A percentile compares a stretch with the other conserved stretches of the same genome.
These are phyloP conservation scores for Pogonomyrmex barbatus DNA, from an alignment of 1,140 invertebrate genomes.

Conservation along the genomic window DNA sequence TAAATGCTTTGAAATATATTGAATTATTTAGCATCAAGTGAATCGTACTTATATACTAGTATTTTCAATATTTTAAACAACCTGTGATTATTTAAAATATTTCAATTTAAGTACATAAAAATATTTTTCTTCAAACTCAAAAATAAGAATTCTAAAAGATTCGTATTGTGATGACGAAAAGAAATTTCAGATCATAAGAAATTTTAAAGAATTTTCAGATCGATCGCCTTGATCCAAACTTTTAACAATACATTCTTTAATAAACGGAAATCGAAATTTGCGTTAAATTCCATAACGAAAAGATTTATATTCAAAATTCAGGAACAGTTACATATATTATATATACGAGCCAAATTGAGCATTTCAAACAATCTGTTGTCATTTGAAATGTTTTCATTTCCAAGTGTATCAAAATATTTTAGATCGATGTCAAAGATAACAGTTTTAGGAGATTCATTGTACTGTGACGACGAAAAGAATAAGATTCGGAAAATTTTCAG, in stretches of 20 bases:
- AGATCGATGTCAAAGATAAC: not conserved
- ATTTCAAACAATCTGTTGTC: not conserved
- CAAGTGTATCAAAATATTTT: not conserved
- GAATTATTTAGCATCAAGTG: no score
- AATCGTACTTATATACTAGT: no score
- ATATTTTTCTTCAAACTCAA: not conserved
- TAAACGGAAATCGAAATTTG: no score
- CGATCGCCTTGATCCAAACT: no score
- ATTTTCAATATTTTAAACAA: no score
- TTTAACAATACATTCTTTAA: no score
- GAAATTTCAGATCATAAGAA: no score
- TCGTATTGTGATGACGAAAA: not conserved
- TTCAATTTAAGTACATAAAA: not conserved
- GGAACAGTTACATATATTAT: not conserved
- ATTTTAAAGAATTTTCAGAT: no score
- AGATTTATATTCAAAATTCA: no score
- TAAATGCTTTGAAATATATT: no score
- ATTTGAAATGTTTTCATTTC: not conserved
- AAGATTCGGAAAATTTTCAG: not conserved
- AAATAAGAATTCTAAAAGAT: not conserved
- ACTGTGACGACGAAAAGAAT: not conserved
- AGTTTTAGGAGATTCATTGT: not conserved
- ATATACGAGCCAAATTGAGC: not conserved
- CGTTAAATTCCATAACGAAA: no score
- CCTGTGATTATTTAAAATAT: not conserved